Percentiles rank a stretch among this genome's conserved stretches.
phyloP scores from a whole-genome alignment of 2,888 invertebrate species.

The Ferrisia virgata region DNA sequence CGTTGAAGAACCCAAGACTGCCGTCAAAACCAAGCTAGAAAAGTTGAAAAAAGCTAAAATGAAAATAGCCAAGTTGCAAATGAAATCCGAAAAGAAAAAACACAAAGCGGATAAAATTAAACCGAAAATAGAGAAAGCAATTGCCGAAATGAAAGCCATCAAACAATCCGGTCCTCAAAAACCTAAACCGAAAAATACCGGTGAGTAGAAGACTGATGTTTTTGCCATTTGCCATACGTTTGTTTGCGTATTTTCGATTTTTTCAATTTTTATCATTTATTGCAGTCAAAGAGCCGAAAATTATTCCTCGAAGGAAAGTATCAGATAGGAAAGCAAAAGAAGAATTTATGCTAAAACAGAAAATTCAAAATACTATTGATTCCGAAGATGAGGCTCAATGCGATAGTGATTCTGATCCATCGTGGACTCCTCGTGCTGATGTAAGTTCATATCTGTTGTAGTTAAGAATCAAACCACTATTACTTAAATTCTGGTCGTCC shows the following conservation, averaged over 20 bases:
- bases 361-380: constrained; percentile 20
- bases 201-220: neutral
- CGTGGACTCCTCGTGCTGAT: constrained; percentile 25
- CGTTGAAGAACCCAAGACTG: neutral
- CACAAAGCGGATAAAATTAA: constrained; percentile 20
- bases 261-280: neutral
- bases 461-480: neutral
- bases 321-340: constrained; percentile 44
- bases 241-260: neutral
- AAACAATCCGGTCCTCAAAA: neutral
- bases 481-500: too few species aligned
- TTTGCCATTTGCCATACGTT: neutral
- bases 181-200: neutral
- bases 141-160: constrained; percentile 27
- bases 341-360: neutral
- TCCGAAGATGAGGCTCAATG: constrained; percentile 33
- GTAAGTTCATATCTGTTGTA: neutral
- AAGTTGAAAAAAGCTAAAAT: constrained; percentile 20
- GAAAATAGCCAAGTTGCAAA: constrained; percentile 24
- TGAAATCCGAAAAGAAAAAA: constrained; percentile 31
- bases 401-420: constrained; percentile 45
- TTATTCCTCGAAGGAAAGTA: constrained; percentile 27
- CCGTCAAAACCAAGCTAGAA: constrained; percentile 22
- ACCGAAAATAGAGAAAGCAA: constrained; percentile 34
- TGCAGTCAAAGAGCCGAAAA: constrained; percentile 1